Conservation (phyloP, 2,888 invertebrate genomes). For the Listrodromus nycthemerus region DNA sequence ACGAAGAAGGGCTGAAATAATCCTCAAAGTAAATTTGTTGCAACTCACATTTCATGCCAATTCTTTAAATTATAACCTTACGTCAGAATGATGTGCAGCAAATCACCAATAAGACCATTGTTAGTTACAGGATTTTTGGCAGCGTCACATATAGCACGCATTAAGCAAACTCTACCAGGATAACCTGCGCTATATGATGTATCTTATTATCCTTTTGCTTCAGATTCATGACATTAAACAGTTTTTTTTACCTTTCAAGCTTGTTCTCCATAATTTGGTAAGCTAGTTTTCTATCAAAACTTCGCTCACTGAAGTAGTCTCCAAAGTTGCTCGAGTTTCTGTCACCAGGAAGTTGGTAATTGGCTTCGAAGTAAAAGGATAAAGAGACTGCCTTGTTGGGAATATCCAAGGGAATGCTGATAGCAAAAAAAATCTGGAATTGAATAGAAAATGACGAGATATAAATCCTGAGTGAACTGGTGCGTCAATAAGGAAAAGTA, state of each 20-base stretch:
- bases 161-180: conserved; percentile 87
- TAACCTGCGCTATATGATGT: conserved; percentile 85
- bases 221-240: conserved; percentile 63
- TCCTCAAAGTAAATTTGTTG: conserved; percentile 19
- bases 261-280: conserved; percentile 86
- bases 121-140: conserved; percentile 85
- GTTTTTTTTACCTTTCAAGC: conserved; percentile 86
- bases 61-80: conserved; percentile 82
- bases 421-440: conserved; percentile 89
- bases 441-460: conserved; percentile 47
- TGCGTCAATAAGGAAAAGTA: too few relatives aligned
- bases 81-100: conserved; percentile 89
- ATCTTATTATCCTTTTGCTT: conserved; percentile 19
- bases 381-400: conserved; percentile 89
- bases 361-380: conserved; percentile 91
- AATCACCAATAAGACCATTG: conserved; percentile 89
- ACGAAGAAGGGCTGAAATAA: conserved; percentile 86
- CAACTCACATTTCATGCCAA: not conserved
- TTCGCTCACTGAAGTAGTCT: conserved; percentile 78
- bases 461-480: too few relatives aligned
- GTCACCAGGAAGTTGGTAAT: conserved; percentile 88
- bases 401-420: conserved; percentile 90
- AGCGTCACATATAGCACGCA: conserved; percentile 88
- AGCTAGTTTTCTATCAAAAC: conserved; percentile 85
- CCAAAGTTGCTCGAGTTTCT: conserved; percentile 79